Percentiles rank a stretch among this genome's conserved stretches.
Evolutionary conservation across 2,797 vertebrate species (phyloP).

Genomic region (Arrhamphus sclerolepis): DNA sequence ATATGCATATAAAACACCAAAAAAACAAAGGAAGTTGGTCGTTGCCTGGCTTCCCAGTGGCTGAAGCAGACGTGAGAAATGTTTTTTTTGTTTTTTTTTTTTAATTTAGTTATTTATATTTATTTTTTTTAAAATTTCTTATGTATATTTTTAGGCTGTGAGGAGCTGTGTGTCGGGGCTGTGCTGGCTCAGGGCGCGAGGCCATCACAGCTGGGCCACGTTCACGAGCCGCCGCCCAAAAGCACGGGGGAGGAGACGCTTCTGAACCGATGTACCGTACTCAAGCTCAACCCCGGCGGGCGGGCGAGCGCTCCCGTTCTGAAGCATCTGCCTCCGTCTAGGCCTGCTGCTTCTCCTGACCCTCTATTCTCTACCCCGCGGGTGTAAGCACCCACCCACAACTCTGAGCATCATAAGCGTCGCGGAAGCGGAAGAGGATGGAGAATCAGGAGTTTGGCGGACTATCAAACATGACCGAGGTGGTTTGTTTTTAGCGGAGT

Average conservation of each 20-base stretch:
- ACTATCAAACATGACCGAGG: constrained; percentile 63
- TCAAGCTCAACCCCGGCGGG: constrained; percentile 48
- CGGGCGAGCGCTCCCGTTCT: constrained; percentile 52
- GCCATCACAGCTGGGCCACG: constrained; percentile 68
- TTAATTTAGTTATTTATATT: no score
- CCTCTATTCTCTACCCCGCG: constrained; percentile 58
- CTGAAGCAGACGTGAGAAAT: constrained; percentile 81
- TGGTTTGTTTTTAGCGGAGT: constrained; percentile 52
- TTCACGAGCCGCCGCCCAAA: constrained; percentile 58
- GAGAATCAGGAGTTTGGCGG: constrained; percentile 59
- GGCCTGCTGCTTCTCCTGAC: constrained; percentile 51
- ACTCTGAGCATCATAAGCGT: constrained; percentile 21
- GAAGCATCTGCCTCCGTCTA: constrained; percentile 60
- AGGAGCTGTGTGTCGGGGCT: constrained; percentile 78
- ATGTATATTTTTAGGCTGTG: constrained; percentile 78
- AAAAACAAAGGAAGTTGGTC: constrained; percentile 76
- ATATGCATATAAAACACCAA: constrained; percentile 85
- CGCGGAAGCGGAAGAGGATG: constrained; percentile 58
- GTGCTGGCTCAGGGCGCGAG: constrained; percentile 75
- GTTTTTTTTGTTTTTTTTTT: constrained; percentile 5
- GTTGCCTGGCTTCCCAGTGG: constrained; percentile 83
- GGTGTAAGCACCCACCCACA: constrained; percentile 29
- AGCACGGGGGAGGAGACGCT: constrained; percentile 55
- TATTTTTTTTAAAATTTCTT: no score
- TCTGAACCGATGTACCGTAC: constrained; percentile 54